Conservation (phyloP, 1,140 invertebrate species). For the Calephelis nemesis region DNA sequence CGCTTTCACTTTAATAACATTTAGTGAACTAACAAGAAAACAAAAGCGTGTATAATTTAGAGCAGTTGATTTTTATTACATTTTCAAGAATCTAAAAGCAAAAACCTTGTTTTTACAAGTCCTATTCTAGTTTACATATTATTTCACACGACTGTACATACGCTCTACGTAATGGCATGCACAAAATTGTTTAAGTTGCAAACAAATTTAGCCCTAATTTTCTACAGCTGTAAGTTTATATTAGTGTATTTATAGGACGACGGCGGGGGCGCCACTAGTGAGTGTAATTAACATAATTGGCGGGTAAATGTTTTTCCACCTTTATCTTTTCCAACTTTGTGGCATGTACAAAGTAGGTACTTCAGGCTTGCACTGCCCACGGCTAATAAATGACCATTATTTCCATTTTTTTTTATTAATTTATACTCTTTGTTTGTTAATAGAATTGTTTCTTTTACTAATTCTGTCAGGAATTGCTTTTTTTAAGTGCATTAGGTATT, state of each 20-base stretch:
- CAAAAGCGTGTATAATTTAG: too few relatives aligned
- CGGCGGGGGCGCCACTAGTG: constrained; percentile 31
- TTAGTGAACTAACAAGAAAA: too few relatives aligned
- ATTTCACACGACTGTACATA: constrained; percentile 22
- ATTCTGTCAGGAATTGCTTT: too few relatives aligned
- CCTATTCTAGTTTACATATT: constrained; percentile 7
- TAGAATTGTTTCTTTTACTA: not conserved
- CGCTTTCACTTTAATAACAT: too few relatives aligned
- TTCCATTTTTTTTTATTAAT: constrained; percentile 29
- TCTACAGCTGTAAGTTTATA: constrained; percentile 30
- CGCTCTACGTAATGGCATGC: constrained; percentile 24
- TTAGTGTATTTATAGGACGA: constrained; percentile 32
- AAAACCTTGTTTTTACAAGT: not conserved
- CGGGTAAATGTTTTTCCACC: constrained; percentile 59
- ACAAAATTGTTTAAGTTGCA: constrained; percentile 30
- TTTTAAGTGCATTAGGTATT: too few relatives aligned
- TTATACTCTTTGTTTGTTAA: constrained; percentile 3
- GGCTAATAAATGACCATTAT: constrained; percentile 39
- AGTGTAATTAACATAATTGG: constrained; percentile 62
- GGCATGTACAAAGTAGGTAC: constrained; percentile 48
- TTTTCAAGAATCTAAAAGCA: too few relatives aligned
- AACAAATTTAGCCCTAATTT: constrained; percentile 32
- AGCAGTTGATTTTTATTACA: too few relatives aligned
- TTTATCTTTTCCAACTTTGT: constrained; percentile 54
- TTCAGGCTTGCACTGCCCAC: constrained; percentile 28